Evolutionary conservation across 1,140 invertebrate species (phyloP).

Genomic region (Lordiphosa mommai): DNA sequence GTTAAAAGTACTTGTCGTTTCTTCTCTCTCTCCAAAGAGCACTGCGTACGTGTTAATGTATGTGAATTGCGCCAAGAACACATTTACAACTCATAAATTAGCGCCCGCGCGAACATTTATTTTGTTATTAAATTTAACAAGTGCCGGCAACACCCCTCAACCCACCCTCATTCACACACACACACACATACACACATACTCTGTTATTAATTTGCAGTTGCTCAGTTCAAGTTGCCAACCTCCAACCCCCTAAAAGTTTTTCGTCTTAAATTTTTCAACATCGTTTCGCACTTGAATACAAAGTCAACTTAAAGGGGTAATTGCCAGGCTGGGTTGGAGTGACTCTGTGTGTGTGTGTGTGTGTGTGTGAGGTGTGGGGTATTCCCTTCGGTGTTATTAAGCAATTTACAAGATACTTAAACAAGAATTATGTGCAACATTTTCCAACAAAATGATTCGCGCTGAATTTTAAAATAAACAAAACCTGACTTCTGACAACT

Average conservation of each 20-base stretch:
- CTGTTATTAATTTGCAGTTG: conserved; percentile 65
- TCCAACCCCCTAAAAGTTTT: background rate
- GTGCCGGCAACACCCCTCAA: background rate
- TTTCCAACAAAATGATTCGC: conserved; percentile 76
- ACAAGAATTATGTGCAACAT: conserved; percentile 78
- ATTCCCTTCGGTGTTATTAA: conserved; percentile 77
- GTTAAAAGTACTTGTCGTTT: no score
- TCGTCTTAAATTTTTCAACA: conserved; percentile 19
- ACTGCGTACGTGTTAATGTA: conserved; percentile 53
- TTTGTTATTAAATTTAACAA: conserved; percentile 68
- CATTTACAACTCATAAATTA: conserved; percentile 68
- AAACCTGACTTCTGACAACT: conserved; percentile 68
- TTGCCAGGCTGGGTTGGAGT: conserved; percentile 14
- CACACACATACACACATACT: conserved; percentile 22
- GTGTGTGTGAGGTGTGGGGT: conserved; percentile 12
- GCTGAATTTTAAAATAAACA: conserved; percentile 77
- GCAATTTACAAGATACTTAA: conserved; percentile 79
- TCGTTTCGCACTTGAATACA: conserved; percentile 68
- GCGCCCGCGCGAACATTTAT: conserved; percentile 66
- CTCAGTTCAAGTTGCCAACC: conserved; percentile 25
- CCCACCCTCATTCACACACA: conserved; percentile 3
- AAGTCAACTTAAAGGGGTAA: conserved; percentile 54
- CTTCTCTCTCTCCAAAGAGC: no score
- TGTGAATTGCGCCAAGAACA: conserved; percentile 47
- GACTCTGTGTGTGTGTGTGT: conserved; percentile 8